A percentile compares a stretch with the other conserved stretches of the same genome.
phyloP scores from a whole-genome alignment of 2,888 invertebrate species.

The Lamproptera curius region DNA sequence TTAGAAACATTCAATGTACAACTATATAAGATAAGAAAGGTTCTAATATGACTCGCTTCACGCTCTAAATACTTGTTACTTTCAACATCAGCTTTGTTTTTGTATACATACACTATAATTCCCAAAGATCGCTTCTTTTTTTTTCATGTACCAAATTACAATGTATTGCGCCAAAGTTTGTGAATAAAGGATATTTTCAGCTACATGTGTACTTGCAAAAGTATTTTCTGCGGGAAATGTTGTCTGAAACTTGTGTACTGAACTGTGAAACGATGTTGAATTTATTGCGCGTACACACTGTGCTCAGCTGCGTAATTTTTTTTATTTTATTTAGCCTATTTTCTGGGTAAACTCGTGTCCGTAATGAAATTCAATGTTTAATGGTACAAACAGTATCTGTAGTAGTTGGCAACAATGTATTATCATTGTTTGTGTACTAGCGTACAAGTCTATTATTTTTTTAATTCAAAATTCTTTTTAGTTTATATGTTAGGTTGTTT shows the following conservation, averaged over 20 bases:
- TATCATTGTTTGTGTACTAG: no score
- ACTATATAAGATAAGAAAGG: neutral
- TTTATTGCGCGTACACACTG: slow-evolving; percentile 18
- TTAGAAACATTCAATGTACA: no score
- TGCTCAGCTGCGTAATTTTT: slow-evolving; percentile 7
- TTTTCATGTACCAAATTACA: neutral
- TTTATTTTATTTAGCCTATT: slow-evolving; percentile 12
- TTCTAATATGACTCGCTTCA: neutral
- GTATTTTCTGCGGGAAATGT: slow-evolving; percentile 12
- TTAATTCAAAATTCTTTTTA: no score
- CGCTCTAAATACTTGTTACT: neutral
- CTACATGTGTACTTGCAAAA: neutral
- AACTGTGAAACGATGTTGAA: slow-evolving; percentile 16
- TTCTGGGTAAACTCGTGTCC: neutral
- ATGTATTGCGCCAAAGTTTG: neutral
- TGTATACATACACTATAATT: neutral
- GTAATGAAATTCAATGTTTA: no score
- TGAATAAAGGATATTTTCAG: slow-evolving; percentile 5
- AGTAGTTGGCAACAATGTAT: no score
- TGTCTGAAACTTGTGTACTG: slow-evolving; percentile 15
- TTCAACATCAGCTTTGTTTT: neutral
- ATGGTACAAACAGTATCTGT: no score
- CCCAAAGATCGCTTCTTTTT: neutral
- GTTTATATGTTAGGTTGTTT: no score
- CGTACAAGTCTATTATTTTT: no score